Conservation (phyloP, 2,888 invertebrate genomes). For the Parasteatoda lunata region DNA sequence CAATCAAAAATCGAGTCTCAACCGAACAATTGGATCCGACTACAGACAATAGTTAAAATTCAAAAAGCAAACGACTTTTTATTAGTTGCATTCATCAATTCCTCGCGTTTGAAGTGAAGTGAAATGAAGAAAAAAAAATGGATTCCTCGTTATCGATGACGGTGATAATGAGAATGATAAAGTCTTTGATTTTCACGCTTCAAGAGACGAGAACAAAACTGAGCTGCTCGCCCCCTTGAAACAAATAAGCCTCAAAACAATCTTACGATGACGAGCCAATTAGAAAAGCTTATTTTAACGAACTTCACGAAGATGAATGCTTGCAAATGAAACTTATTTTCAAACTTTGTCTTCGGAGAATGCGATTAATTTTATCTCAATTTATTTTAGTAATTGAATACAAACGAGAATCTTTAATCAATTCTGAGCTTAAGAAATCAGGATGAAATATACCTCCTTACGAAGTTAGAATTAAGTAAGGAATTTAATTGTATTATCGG, state of each 20-base stretch:
- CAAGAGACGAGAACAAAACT: constrained; percentile 28
- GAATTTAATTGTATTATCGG: too few relatives aligned
- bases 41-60: too few relatives aligned
- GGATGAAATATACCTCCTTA: too few relatives aligned
- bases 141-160: constrained; percentile 32
- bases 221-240: constrained; percentile 15
- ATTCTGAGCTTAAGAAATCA: too few relatives aligned
- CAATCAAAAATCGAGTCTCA: too few relatives aligned
- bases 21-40: too few relatives aligned
- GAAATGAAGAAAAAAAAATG: constrained; percentile 1
- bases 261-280: constrained; percentile 35
- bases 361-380: neutral
- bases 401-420: neutral
- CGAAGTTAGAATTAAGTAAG: too few relatives aligned
- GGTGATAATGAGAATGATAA: constrained; percentile 22
- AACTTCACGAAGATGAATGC: constrained; percentile 28
- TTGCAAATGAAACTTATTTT: constrained; percentile 23
- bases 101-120: neutral
- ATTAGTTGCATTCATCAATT: neutral
- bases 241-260: constrained; percentile 26
- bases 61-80: too few relatives aligned
- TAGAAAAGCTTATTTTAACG: constrained; percentile 30
- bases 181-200: constrained; percentile 33
- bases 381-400: constrained; percentile 2
- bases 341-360: constrained; percentile 17